phyloP scores from a whole-genome alignment of 1,140 invertebrate species.

The Drosophila ananassae region DNA sequence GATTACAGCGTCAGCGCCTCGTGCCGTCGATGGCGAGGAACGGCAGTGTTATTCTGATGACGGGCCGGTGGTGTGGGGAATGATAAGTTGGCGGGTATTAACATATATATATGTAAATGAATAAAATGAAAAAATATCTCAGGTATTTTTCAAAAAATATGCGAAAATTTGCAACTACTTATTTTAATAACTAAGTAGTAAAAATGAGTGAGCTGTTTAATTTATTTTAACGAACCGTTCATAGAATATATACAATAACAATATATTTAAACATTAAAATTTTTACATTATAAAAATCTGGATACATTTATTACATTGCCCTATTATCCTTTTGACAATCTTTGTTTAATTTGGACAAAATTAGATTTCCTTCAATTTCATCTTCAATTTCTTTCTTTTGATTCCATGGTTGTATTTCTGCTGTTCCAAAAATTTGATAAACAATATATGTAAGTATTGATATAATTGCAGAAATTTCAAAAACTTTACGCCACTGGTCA shows the following conservation, averaged over 20 bases:
- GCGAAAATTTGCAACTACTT: too few relatives aligned
- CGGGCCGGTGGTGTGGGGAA: too few relatives aligned
- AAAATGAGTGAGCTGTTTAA: too few relatives aligned
- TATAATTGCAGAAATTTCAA: slow-evolving; percentile 88
- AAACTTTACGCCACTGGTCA: slow-evolving; percentile 90
- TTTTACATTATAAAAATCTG: not conserved
- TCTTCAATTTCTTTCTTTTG: slow-evolving; percentile 73
- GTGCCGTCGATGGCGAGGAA: too few relatives aligned
- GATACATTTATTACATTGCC: not conserved
- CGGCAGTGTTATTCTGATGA: too few relatives aligned
- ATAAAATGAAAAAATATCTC: too few relatives aligned
- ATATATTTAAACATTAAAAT: not conserved
- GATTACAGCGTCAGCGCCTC: too few relatives aligned
- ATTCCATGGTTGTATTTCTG: slow-evolving; percentile 88
- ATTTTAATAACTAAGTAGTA: too few relatives aligned
- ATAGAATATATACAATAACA: not conserved
- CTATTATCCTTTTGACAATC: not conserved
- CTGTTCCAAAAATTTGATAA: slow-evolving; percentile 89
- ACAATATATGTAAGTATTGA: slow-evolving; percentile 88
- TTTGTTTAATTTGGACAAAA: slow-evolving; percentile 30
- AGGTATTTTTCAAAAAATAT: too few relatives aligned
- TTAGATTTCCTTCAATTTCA: slow-evolving; percentile 38
- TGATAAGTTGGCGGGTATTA: too few relatives aligned
- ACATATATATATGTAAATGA: too few relatives aligned
- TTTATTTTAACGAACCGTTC: too few relatives aligned